These are phyloP conservation scores for Zonitis immaculata DNA, from an alignment of 2,888 invertebrate genomes.

Conservation along the genomic window DNA sequence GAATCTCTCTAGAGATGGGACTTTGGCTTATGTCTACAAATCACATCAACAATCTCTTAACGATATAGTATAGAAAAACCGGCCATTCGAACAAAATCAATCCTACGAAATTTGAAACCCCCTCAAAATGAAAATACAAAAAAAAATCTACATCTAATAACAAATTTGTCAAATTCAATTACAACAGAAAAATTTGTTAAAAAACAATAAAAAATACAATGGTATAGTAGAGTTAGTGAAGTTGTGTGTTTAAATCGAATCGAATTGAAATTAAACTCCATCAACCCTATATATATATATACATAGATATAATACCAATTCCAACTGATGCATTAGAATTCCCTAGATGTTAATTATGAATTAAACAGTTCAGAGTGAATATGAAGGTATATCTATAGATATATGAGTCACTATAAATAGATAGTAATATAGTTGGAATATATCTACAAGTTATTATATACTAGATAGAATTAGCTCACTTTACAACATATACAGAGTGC, in stretches of 20 bases:
- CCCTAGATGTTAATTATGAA: constrained; percentile 5
- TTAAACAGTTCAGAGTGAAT: constrained; percentile 1
- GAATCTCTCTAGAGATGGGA: constrained; percentile 29
- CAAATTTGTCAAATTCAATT: too few species aligned
- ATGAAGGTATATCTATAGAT: too few species aligned
- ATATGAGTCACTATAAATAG: background rate
- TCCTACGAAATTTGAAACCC: background rate
- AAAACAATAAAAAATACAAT: background rate
- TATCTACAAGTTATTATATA: background rate
- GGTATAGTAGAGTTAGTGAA: background rate
- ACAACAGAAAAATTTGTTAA: background rate
- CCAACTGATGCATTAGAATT: background rate
- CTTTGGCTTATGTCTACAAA: constrained; percentile 41
- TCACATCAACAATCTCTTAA: constrained; percentile 32
- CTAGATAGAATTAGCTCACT: background rate
- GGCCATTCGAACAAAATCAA: constrained; percentile 1
- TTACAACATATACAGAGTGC: background rate
- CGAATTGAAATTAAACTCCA: background rate
- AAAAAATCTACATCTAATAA: too few species aligned
- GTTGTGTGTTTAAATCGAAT: background rate
- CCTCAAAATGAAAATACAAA: background rate
- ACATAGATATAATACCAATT: background rate
- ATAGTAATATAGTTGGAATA: background rate
- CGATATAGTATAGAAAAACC: constrained; percentile 1
- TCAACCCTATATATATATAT: too few species aligned